Base-by-base conservation (phyloP, 2,113 vertebrate genomes). In the Chelonoidis abingdonii region DNA sequence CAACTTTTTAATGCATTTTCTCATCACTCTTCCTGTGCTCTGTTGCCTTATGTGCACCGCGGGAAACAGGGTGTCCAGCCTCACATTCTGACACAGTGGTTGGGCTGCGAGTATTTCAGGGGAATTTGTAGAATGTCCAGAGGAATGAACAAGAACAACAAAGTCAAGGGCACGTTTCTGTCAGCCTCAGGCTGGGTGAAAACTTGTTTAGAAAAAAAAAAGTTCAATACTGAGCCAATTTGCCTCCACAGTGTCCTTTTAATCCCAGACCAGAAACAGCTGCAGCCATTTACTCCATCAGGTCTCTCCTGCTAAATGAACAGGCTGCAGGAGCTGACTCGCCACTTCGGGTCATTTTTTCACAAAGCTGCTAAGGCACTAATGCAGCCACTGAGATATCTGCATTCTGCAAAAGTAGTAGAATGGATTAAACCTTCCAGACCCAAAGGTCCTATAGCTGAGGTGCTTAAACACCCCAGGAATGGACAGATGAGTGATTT, bases 11-110 rank as follows among this genome's bases (percentile, higher is more conserved):
- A 93, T 1, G 1, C 96, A 83, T 85, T 90, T 95, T 91, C 87
- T 95, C 78, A 85, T 94, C 84, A 88, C 87, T 95, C 95, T 90
- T 97, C 92, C 92, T 96, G 95, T 88, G 87, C 75, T 54, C 83
- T 89, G 92, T 97, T 88, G 91, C 52, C 86, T 94, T 94, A 81
- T 72, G 75, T 82, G 59, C 87, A 31, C 92, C 69, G 57, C 93
- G 52, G 69, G 84, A 97, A 96, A 96, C 80, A 80, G 95, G 96
- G 96, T 96, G 93, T 88, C 89, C 95, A 59, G n/a, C 94, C 91
- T n/a, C 10, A 7, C 65, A 94, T 94, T 89, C 88, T 93, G 25
- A 7, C 89, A 83, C 83, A 83, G 24, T 9, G 54, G 91, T 44
- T 3, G 94, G 59, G 44, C 80, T 1, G 1, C 10, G 52, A 59